phyloP scores from a whole-genome alignment of 1,140 invertebrate species.

The Neodiprion pinetum region DNA sequence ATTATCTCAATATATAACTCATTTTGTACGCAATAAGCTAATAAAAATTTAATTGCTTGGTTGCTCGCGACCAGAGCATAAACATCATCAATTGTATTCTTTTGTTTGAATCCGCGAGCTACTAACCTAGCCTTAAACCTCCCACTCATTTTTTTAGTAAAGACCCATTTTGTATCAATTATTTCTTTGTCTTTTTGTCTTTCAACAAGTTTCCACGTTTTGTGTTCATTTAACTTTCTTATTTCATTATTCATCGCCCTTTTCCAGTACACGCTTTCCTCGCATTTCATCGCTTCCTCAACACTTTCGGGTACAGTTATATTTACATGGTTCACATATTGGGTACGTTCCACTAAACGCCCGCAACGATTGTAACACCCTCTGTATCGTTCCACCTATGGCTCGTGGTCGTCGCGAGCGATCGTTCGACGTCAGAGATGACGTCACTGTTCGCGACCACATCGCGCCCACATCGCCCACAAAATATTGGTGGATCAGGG shows the following conservation, averaged over 20 bases:
- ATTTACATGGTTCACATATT: slow-evolving; percentile 41
- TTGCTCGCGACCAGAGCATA: slow-evolving; percentile 10
- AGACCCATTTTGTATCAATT: slow-evolving; percentile 18
- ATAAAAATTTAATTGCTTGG: slow-evolving; percentile 8
- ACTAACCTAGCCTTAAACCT: slow-evolving; percentile 17
- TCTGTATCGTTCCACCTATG: too few relatives aligned
- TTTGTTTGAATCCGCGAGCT: slow-evolving; percentile 19
- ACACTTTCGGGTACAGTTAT: slow-evolving; percentile 37
- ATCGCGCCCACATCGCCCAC: too few relatives aligned
- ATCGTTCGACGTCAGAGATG: too few relatives aligned
- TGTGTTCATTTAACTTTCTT: slow-evolving; percentile 1
- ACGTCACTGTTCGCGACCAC: too few relatives aligned
- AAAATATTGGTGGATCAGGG: too few relatives aligned
- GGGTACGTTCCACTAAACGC: slow-evolving; percentile 14
- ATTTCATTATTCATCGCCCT: too few relatives aligned
- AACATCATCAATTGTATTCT: slow-evolving; percentile 10
- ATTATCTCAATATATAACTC: background rate
- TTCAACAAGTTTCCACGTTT: slow-evolving; percentile 20
- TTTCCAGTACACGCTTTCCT: too few relatives aligned
- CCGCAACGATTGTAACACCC: slow-evolving; percentile 15
- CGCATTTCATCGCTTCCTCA: too few relatives aligned
- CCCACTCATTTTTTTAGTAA: background rate
- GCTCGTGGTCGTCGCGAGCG: too few relatives aligned
- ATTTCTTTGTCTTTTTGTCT: slow-evolving; percentile 6
- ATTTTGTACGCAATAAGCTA: background rate